phyloP scores from a whole-genome alignment of 2,888 invertebrate genomes.

The Drosophila subsilvestris region DNA sequence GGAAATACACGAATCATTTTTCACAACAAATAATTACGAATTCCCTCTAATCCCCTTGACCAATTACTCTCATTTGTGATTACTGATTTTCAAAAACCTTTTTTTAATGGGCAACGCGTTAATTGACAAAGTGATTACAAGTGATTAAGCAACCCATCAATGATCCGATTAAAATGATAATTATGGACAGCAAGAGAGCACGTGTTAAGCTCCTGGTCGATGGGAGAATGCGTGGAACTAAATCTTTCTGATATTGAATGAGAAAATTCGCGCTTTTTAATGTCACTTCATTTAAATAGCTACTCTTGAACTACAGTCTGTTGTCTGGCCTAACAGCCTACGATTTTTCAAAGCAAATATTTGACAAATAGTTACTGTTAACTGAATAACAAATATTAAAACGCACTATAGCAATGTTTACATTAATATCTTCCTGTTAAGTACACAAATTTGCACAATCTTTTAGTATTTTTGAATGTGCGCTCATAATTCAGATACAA shows the following conservation, averaged over 20 bases:
- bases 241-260: too few relatives aligned
- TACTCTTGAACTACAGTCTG: too few relatives aligned
- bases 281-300: too few relatives aligned
- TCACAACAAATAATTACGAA: slow-evolving; percentile 23
- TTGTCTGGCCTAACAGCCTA: too few relatives aligned
- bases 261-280: too few relatives aligned
- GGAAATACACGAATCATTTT: slow-evolving; percentile 16
- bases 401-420: too few relatives aligned
- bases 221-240: background rate
- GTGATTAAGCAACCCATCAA: slow-evolving; percentile 10
- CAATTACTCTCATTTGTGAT: slow-evolving; percentile 38
- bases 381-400: too few relatives aligned
- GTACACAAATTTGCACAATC: too few relatives aligned
- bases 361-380: background rate
- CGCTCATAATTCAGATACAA: slow-evolving; percentile 2
- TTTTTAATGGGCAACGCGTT: slow-evolving; percentile 21
- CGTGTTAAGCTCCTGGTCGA: background rate
- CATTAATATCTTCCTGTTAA: too few relatives aligned
- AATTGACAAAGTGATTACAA: slow-evolving; percentile 38
- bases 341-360: background rate
- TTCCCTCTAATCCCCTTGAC: slow-evolving; percentile 26
- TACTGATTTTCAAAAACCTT: background rate
- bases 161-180: slow-evolving; percentile 8
- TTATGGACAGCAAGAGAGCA: background rate
- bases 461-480: background rate